Conservation (phyloP, 2,113 vertebrate genomes). For the Cervus canadensis region DNA sequence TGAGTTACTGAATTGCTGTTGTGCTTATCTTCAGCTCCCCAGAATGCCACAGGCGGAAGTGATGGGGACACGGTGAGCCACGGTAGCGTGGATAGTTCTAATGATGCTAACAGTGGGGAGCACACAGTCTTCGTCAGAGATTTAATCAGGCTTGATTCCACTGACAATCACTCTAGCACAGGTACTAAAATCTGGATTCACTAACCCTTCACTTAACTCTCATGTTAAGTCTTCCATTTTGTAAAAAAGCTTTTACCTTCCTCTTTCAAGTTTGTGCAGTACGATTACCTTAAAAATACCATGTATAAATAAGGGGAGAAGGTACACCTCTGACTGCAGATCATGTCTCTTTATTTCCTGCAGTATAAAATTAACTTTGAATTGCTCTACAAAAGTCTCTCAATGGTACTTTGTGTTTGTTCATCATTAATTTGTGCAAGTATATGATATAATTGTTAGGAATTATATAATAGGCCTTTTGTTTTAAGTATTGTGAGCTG, state of each 20-base stretch:
- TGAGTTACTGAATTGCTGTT: slow-evolving; percentile 72
- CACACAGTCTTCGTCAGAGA: slow-evolving; percentile 85
- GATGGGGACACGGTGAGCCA: slow-evolving; percentile 91
- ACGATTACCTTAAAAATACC: background rate
- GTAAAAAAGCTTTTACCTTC: background rate
- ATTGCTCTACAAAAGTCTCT: background rate
- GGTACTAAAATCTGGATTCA: slow-evolving; percentile 83
- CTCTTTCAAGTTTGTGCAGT: slow-evolving; percentile 26
- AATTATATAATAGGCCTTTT: background rate
- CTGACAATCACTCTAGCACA: slow-evolving; percentile 88
- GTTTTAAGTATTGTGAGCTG: background rate
- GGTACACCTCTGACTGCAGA: background rate
- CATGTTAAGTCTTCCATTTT: slow-evolving; percentile 45
- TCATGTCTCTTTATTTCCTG: background rate
- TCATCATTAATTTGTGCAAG: slow-evolving; percentile 18
- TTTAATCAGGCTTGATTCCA: slow-evolving; percentile 83
- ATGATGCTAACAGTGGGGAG: slow-evolving; percentile 88
- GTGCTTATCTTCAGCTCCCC: slow-evolving; percentile 80
- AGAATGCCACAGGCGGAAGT: slow-evolving; percentile 78
- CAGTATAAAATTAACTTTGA: background rate
- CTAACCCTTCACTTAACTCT: slow-evolving; percentile 70
- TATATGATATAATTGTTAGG: background rate
- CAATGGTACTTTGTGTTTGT: background rate
- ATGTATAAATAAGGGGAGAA: slow-evolving; percentile 22
- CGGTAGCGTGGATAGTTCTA: slow-evolving; percentile 90